A percentile compares a stretch with the other conserved stretches of the same genome.
These are phyloP conservation scores for Eubasilissa regina DNA, from an alignment of 1,140 invertebrate species.

Conservation along the genomic window DNA sequence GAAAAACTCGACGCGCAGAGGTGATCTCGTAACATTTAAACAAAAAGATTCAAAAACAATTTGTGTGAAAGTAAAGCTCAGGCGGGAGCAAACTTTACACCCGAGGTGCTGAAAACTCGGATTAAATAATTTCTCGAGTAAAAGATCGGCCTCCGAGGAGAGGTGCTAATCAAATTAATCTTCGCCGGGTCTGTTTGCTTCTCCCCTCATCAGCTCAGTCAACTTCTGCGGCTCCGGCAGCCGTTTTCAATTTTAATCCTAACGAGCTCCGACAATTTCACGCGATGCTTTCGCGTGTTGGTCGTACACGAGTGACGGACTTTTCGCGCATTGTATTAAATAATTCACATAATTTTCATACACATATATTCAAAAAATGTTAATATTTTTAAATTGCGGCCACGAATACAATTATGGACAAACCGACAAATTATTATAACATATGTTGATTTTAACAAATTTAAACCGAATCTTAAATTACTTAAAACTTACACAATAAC, in stretches of 20 bases:
- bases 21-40: neutral
- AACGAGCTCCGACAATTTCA: neutral
- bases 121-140: conserved; percentile 28
- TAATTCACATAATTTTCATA: no score
- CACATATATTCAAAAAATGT: no score
- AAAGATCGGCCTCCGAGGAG: conserved; percentile 2
- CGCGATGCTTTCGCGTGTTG: no score
- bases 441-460: no score
- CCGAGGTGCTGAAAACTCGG: conserved; percentile 30
- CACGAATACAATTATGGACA: no score
- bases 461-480: no score
- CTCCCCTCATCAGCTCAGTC: conserved; percentile 1
- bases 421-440: no score
- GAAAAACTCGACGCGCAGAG: neutral
- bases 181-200: conserved; percentile 1
- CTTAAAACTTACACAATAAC: no score
- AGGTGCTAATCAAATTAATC: conserved; percentile 31
- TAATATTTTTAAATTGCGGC: no score
- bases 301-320: no score
- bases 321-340: no score
- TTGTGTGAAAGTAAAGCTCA: conserved; percentile 11
- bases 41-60: neutral
- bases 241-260: neutral
- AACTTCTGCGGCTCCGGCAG: conserved; percentile 4
- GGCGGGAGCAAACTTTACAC: conserved; percentile 21